Conservation (phyloP, 1,140 invertebrate species). For the Aphidius ervi region DNA sequence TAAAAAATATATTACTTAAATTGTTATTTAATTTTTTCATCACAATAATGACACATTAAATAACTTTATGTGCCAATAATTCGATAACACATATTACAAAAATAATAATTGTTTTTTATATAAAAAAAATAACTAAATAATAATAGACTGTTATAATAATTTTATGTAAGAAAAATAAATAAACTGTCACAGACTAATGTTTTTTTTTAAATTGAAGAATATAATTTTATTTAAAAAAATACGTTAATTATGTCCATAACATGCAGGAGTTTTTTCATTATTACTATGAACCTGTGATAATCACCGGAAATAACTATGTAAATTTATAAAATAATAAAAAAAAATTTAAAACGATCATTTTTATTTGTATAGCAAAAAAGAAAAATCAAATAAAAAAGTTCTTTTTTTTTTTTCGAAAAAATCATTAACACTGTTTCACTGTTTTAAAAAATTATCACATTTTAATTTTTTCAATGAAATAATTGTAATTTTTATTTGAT, state of each 20-base stretch:
- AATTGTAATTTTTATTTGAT: neutral
- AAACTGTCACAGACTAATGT: neutral
- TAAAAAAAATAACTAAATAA: too few species aligned
- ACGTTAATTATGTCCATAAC: conserved; percentile 2
- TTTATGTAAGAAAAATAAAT: neutral
- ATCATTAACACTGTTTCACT: neutral
- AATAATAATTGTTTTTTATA: too few species aligned
- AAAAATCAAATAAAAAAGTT: neutral
- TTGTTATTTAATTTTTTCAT: too few species aligned
- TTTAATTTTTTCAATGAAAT: neutral
- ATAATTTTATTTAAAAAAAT: too few species aligned
- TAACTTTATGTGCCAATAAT: too few species aligned
- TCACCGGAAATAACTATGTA: conserved; percentile 18
- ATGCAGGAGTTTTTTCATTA: conserved; percentile 20
- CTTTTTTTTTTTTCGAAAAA: conserved; percentile 1
- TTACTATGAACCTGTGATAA: conserved; percentile 19
- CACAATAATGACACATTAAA: too few species aligned
- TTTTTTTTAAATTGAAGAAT: too few species aligned
- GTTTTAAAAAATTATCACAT: neutral
- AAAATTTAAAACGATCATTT: conserved; percentile 5
- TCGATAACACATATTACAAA: too few species aligned
- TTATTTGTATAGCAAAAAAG: conserved; percentile 2
- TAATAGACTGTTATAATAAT: too few species aligned
- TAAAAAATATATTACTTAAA: too few species aligned
- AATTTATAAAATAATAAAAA: conserved; percentile 5